A percentile compares a stretch with the other conserved stretches of the same genome.
Evolutionary conservation across 1,140 invertebrate species (phyloP).

Genomic region (Apis dorsata): DNA sequence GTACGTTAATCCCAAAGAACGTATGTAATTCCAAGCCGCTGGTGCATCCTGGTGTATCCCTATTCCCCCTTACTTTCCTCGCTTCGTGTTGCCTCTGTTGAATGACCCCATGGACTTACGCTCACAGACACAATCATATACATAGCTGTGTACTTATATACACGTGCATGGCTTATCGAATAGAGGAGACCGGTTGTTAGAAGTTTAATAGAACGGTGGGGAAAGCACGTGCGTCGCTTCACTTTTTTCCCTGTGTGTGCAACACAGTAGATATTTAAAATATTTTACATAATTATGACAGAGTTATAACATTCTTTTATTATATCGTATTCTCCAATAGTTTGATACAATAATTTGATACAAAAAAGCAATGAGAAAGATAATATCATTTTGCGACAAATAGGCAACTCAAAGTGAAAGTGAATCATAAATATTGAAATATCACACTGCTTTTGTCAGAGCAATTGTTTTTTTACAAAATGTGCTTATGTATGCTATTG

Average conservation of each 20-base stretch:
- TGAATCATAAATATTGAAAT: constrained; percentile 30
- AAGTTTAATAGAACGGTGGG: constrained; percentile 49
- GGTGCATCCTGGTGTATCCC: constrained; percentile 45
- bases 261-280: too few species aligned
- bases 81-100: neutral
- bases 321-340: neutral
- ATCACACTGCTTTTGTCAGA: neutral
- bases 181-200: constrained; percentile 59
- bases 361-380: neutral
- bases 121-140: constrained; percentile 6
- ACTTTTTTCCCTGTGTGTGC: neutral
- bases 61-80: neutral
- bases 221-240: constrained; percentile 50
- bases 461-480: neutral
- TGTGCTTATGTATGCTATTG: neutral
- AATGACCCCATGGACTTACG: constrained; percentile 62
- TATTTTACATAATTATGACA: neutral
- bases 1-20: constrained; percentile 65
- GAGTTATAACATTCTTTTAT: neutral
- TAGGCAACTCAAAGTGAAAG: neutral
- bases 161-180: constrained; percentile 53
- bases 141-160: neutral
- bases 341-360: neutral
- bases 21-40: constrained; percentile 46
- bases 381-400: constrained; percentile 9